Base-by-base conservation (phyloP, 92 coral and sea anemone species). In the Plumapathes pennacea region DNA sequence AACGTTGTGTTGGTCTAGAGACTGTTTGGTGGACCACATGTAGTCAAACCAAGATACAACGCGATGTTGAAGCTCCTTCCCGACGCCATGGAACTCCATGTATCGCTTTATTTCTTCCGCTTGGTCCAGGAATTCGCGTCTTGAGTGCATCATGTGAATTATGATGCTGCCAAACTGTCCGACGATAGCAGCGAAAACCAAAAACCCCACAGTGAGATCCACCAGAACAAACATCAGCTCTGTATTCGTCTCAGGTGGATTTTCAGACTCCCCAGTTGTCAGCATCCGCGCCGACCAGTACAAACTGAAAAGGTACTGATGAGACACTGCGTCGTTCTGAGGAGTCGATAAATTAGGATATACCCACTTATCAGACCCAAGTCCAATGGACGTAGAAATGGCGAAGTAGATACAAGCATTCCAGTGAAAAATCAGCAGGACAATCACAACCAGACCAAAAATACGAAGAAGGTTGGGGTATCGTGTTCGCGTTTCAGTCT, bases 111-210 rank as follows among this genome's bases (percentile, higher is more conserved):
- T 82, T 3, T 86, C 71, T 26, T 76, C 78, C 4, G 88, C 69
- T 41, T 78, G 83, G 38, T 49, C 77, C 14, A 80, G 76, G 60
- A 89, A 80, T 34, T 80, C 90, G 5, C 85, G 69, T 45, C 90
- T 54, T 18, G 85, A 78, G 15, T 67, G 80, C 40, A 76, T 69
- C 20, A 86, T 76, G 38, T 78, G 90, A 2, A 85, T 81, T 50
- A 89, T 80, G 82, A 84, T 84, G 46, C 88, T 85, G 32, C 97
- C 90, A 32, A 86, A 77, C 54, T 83, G 86, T 0, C 97, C 97
- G 4, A 89, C 88, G 25, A 89, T 53, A 23, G 90, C 81, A 2
- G 97, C 97, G 27, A 89, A 89, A 23, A 80, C 72, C 49, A 89
- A 32, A 57, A 78, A 78, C 0, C 97, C 97, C 15, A 74, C 60